Evolutionary conservation across 2,797 vertebrate genomes (phyloP).

Genomic region (Falco naumanni): DNA sequence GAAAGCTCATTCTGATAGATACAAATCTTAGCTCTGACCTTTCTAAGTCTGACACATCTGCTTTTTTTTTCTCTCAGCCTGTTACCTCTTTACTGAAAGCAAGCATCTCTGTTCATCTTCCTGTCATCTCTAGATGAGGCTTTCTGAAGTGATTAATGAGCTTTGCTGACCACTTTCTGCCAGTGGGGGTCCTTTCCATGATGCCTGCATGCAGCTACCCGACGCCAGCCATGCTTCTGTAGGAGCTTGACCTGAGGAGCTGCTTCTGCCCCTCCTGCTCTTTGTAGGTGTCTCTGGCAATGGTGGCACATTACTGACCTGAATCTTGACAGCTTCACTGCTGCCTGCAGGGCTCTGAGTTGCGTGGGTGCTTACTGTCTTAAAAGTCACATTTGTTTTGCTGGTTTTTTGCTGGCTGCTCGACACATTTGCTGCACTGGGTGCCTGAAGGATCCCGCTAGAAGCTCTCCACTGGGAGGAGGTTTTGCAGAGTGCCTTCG

Average conservation of each 20-base stretch:
- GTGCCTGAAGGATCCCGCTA: not conserved
- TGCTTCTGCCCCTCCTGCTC: not conserved
- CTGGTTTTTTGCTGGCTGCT: not conserved
- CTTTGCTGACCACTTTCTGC: not conserved
- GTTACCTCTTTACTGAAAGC: slow-evolving; percentile 29
- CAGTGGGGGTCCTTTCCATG: not conserved
- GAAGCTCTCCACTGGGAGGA: not conserved
- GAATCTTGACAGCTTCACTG: not conserved
- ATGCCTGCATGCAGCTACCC: not conserved
- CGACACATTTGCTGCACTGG: not conserved
- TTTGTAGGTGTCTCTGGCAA: not conserved
- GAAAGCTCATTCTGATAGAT: slow-evolving; percentile 15
- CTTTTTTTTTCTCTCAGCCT: not conserved
- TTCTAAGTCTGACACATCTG: not conserved
- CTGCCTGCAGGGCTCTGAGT: not conserved
- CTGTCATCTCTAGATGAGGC: slow-evolving; percentile 14
- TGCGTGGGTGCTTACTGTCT: not conserved
- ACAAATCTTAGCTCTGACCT: slow-evolving; percentile 28
- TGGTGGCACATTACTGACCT: not conserved
- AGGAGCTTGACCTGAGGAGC: not conserved
- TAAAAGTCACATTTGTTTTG: not conserved
- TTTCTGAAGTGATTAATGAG: not conserved
- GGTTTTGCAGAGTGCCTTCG: not conserved
- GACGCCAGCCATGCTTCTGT: not conserved
- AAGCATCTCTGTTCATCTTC: slow-evolving; percentile 36